Percentiles rank a stretch among this genome's conserved stretches.
Evolutionary conservation across 1,140 invertebrate species (phyloP).

Genomic region (Lamellibrachia luymesi): DNA sequence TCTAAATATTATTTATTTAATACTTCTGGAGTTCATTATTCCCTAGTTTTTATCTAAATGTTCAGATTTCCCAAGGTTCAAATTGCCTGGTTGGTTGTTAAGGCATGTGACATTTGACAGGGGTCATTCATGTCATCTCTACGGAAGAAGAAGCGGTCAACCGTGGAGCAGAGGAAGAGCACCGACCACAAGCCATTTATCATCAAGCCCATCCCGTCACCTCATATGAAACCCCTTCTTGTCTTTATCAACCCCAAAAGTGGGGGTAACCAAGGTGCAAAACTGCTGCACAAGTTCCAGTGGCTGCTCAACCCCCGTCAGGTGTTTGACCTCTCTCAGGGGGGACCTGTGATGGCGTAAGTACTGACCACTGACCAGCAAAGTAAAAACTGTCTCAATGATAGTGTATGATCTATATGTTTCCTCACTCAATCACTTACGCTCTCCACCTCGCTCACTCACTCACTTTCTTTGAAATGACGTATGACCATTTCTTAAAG

Average conservation of each 20-base stretch:
- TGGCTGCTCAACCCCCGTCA: slow-evolving; percentile 70
- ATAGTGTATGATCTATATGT: too few species aligned
- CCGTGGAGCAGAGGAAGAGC: slow-evolving; percentile 67
- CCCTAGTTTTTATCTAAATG: too few species aligned
- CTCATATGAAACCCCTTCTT: slow-evolving; percentile 82
- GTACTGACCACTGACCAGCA: slow-evolving; percentile 36
- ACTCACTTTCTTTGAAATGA: too few species aligned
- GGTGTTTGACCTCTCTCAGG: slow-evolving; percentile 91
- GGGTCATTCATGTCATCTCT: slow-evolving; percentile 92
- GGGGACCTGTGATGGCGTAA: slow-evolving; percentile 86
- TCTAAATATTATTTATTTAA: background rate
- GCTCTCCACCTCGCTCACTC: too few species aligned
- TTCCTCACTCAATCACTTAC: too few species aligned
- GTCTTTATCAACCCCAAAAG: slow-evolving; percentile 74
- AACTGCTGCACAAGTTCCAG: slow-evolving; percentile 67
- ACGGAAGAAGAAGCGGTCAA: slow-evolving; percentile 78
- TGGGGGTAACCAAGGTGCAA: slow-evolving; percentile 68
- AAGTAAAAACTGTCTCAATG: too few species aligned
- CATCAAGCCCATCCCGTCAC: slow-evolving; percentile 89
- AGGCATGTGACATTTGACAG: slow-evolving; percentile 31
- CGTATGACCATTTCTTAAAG: too few species aligned
- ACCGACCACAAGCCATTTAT: slow-evolving; percentile 62
- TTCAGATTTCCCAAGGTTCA: background rate
- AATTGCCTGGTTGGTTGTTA: background rate
- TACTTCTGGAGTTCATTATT: background rate